Base-by-base conservation (phyloP, 2,797 vertebrate species). In the Neopelma chrysocephalum region DNA sequence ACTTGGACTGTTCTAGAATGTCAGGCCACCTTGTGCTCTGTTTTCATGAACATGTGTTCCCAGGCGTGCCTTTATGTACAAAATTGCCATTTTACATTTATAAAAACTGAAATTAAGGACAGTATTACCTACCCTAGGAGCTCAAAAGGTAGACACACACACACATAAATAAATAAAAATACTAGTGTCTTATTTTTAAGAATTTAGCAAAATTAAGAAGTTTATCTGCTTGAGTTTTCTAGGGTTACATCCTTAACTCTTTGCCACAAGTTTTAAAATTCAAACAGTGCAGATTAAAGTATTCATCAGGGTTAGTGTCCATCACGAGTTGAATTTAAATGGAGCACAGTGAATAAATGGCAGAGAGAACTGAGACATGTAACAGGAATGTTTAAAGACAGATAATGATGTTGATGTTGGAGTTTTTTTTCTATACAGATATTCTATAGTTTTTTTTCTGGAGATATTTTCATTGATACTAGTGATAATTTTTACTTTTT, bases 401-500 rank as follows among this genome's bases (percentile, higher is more conserved):
- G 14, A 17, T 16, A 47, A 10, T 34, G n/a, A 47, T 18, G 56
- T 65, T 70, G 32, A 65, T 45, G 19, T 42, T 70, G 18, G 8
- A 3, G 0, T 0, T 0, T 25, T 53, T 70, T 89, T 82, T 8
- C n/a, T 51, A n/a, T n/a, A n/a, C n/a, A n/a, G n/a, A n/a, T n/a
- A n/a, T n/a, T n/a, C n/a, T n/a, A n/a, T n/a, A 3, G 0, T 0
- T 0, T 25, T 53, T 70, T 89, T 82, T 8, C n/a, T 51, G n/a
- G n/a, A 66, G 21, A 57, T 17, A 17, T 47, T 78, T 78, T 75
- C 11, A 18, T 43, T 84, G 6, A 15, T 10, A 7, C 3, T 56
- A 64, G 64, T n/a, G 20, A 26, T 61, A 0, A 32, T 47, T 78
- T 82, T 62, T 16, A 38, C 12, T 26, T 36, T 51, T 36, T 68